Percentiles rank a stretch among this genome's conserved stretches.
Evolutionary conservation across 2,113 vertebrate genomes (phyloP).

Genomic region (Oreochromis niloticus): DNA sequence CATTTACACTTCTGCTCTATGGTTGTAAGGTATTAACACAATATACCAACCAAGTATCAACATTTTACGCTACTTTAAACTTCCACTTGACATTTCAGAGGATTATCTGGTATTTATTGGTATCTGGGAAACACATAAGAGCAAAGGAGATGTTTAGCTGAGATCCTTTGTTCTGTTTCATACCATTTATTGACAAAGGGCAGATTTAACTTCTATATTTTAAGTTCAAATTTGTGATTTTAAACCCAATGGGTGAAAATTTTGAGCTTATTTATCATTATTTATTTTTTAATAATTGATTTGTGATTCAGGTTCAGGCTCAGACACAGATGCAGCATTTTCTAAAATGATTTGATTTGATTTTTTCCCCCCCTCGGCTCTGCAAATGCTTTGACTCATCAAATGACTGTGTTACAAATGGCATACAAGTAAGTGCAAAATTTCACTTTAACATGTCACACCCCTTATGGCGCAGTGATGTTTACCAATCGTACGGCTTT

Average conservation of each 20-base stretch:
- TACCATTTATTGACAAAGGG: neutral
- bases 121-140: neutral
- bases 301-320: neutral
- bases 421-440: constrained; percentile 1
- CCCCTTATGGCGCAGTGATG: neutral
- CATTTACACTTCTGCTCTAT: neutral
- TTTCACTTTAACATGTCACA: constrained; percentile 25
- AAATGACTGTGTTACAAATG: neutral
- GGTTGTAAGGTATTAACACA: neutral
- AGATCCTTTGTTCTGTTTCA: neutral
- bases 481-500: neutral
- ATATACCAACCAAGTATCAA: neutral
- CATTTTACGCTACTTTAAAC: neutral
- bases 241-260: neutral
- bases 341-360: neutral
- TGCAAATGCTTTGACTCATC: neutral
- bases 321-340: neutral
- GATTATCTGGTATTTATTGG: neutral
- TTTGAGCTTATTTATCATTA: neutral
- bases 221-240: neutral
- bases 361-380: neutral
- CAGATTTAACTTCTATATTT: neutral
- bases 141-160: neutral
- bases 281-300: neutral
- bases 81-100: neutral